A percentile compares a stretch with the other conserved stretches of the same genome.
These are phyloP conservation scores for Papilio aristodemus DNA, from an alignment of 1,140 invertebrate genomes.

Conservation along the genomic window DNA sequence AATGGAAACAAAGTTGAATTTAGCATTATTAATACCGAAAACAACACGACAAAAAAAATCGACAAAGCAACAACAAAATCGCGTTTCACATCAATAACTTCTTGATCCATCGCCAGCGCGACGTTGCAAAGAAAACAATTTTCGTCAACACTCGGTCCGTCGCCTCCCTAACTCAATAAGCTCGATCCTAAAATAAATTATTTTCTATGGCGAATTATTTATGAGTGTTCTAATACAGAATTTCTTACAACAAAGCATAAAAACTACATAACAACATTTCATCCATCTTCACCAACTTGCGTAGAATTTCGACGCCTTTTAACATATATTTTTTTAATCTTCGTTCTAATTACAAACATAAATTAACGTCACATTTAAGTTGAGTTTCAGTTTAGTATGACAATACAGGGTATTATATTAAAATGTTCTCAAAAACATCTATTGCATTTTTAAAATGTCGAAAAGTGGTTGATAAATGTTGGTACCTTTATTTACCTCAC, in stretches of 20 bases:
- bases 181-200: background rate
- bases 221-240: background rate
- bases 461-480: background rate
- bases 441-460: no score
- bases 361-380: no score
- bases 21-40: background rate
- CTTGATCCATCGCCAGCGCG: background rate
- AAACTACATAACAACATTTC: background rate
- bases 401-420: no score
- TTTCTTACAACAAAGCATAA: no score
- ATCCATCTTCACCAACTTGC: no score
- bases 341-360: no score
- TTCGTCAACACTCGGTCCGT: background rate
- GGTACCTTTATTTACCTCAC: background rate
- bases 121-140: conserved; percentile 10
- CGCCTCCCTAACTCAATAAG: background rate
- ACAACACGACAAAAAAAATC: background rate
- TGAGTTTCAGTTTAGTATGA: no score
- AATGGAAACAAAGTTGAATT: background rate
- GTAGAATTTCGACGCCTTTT: no score
- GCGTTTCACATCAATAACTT: conserved; percentile 6
- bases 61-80: background rate
- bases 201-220: background rate
- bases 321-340: no score
- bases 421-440: no score